Percentiles rank a stretch among this genome's conserved stretches.
Conservation (phyloP, 1,140 invertebrate species). For the Rhizoglyphus robini region DNA sequence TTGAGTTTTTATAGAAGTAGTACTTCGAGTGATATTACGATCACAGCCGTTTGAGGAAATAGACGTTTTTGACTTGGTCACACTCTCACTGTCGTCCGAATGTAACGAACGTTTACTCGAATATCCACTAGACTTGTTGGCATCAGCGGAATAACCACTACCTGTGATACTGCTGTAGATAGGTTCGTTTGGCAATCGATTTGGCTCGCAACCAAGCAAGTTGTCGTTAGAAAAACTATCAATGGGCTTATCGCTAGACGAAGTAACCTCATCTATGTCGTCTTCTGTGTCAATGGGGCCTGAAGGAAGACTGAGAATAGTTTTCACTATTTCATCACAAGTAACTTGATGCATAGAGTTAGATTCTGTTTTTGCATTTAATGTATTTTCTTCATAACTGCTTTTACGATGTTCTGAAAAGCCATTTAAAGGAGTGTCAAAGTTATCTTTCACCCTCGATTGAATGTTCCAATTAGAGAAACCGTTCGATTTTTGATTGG, state of each 20-base stretch:
- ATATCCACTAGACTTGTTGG: slow-evolving; percentile 7
- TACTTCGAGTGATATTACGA: background rate
- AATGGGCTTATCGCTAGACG: background rate
- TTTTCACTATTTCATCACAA: slow-evolving; percentile 21
- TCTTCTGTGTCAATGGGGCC: background rate
- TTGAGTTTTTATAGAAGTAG: background rate
- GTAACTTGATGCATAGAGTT: slow-evolving; percentile 19
- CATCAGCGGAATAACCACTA: background rate
- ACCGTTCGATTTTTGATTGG: background rate
- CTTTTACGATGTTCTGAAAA: background rate
- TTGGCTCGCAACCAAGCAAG: background rate
- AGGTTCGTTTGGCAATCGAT: background rate
- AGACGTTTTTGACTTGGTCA: background rate
- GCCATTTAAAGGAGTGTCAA: too few species aligned
- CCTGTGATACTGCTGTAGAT: background rate
- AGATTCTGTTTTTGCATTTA: background rate
- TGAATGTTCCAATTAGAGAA: too few species aligned
- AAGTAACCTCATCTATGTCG: background rate
- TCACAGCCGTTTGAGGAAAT: background rate
- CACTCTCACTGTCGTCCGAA: background rate
- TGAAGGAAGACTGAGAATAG: slow-evolving; percentile 5
- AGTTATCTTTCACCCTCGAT: too few species aligned
- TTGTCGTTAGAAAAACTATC: background rate
- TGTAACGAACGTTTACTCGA: slow-evolving; percentile 4
- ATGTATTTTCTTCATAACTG: background rate